Evolutionary conservation across 1,140 invertebrate species (phyloP), one percentile per base, ranked within the genome.

Genomic region (Penaeus indicus): DNA sequence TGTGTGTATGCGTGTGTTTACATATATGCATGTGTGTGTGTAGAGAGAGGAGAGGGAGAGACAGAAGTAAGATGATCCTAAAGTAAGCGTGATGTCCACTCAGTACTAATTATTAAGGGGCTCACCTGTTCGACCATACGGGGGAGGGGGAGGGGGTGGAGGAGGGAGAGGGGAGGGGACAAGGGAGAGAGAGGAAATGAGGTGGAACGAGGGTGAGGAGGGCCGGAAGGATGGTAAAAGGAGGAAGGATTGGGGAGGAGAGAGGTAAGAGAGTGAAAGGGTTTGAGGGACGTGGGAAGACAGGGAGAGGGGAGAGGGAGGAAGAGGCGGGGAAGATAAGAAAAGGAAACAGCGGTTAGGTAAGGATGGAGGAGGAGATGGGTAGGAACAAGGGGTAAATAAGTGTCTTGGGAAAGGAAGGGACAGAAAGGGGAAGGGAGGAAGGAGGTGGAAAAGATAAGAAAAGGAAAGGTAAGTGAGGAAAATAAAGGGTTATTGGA

Each of bases 341-440:
- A 19, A 25, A 62, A 84, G 27, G 82, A 21, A 63, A 47, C 61
- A 11, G 60, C 60, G 8, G 22, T 27, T 16, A 38, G 82, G 25
- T 21, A 69, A n/a, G 63, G 27, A 27, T 25, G 38, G n/a, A 64
- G 60, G 19, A 16, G n/a, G 3, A 13, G 82, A 84, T 13, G 22
- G 84, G 32, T 60, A 60, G 63, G 86, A 79, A 62, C 21, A 85
- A 89, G 78, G 60, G 32, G 32, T 32, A 32, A 32, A 32, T 32
- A 32, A 32, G 32, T 32, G 32, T 32, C 2, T 54, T 32, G 60
- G 72, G 18, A 82, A 77, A 78, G 38, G n/a, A 54, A 22, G 72
- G 19, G 7, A 47, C 0, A 13, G 7, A 13, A 10, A 13, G 11
- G 47, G 11, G 47, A 13, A 47, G 47, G 11, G 47, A 47, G 47